Evolutionary conservation across 2,797 vertebrate species (phyloP).

Genomic region (Moxostoma hubbsi): DNA sequence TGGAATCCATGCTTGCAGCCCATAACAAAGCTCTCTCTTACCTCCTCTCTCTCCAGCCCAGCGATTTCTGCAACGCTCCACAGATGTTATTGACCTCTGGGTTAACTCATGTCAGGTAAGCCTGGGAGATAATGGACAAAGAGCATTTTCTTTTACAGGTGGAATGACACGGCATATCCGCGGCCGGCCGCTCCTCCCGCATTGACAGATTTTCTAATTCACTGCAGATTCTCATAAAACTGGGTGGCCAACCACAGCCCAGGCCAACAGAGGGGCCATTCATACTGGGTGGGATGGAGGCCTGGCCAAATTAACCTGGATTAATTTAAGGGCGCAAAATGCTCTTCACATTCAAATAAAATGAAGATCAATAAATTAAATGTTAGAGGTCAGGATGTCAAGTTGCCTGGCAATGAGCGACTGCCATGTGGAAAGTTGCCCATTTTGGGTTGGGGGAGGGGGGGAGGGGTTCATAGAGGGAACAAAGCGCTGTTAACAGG

Average conservation of each 20-base stretch:
- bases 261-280: slow-evolving; percentile 84
- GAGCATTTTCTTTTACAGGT: slow-evolving; percentile 92
- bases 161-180: slow-evolving; percentile 91
- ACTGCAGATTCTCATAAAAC: slow-evolving; percentile 98
- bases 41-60: slow-evolving; percentile 71
- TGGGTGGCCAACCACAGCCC: slow-evolving; percentile 90
- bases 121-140: slow-evolving; percentile 94
- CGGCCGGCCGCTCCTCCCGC: slow-evolving; percentile 83
- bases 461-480: slow-evolving; percentile 1
- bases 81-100: slow-evolving; percentile 95
- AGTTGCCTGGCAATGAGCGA: slow-evolving; percentile 86
- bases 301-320: slow-evolving; percentile 90
- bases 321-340: slow-evolving; percentile 90
- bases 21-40: slow-evolving; percentile 81
- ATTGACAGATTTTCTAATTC: slow-evolving; percentile 99
- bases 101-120: slow-evolving; percentile 96
- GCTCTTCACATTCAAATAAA: slow-evolving; percentile 89
- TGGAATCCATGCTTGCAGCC: slow-evolving; percentile 64
- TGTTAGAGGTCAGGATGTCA: slow-evolving; percentile 93
- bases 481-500: slow-evolving; percentile 70
- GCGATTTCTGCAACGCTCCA: slow-evolving; percentile 86
- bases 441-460: background rate
- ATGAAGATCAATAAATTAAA: slow-evolving; percentile 98
- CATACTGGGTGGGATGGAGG: slow-evolving; percentile 85
- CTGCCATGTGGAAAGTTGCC: slow-evolving; percentile 71